phyloP scores from a whole-genome alignment of 2,797 vertebrate species.

The Chromis chromis region DNA sequence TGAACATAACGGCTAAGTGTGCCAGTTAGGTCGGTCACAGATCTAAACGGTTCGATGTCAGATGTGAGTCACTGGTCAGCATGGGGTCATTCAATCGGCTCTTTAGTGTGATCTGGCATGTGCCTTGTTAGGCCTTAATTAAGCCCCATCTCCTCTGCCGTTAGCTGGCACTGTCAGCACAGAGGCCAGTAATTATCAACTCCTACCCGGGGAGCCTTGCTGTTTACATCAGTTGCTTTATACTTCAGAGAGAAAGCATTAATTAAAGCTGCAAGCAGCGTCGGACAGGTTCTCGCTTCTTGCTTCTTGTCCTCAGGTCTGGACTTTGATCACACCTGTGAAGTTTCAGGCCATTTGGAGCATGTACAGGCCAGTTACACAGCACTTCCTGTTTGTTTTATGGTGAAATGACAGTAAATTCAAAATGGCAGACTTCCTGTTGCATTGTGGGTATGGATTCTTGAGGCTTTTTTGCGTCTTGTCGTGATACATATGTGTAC shows the following conservation, averaged over 20 bases:
- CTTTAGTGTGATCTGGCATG: conserved; percentile 5
- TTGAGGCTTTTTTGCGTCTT: too few species aligned
- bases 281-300: too few species aligned
- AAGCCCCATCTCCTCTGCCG: conserved; percentile 9
- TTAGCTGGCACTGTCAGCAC: conserved; percentile 23
- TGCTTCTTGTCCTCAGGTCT: too few species aligned
- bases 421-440: too few species aligned
- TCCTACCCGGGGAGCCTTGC: not conserved
- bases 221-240: conserved; percentile 30
- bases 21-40: not conserved
- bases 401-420: too few species aligned
- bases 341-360: too few species aligned
- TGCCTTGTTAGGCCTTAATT: conserved; percentile 44
- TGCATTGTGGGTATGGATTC: too few species aligned
- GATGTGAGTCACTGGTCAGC: not conserved
- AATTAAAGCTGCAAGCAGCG: too few species aligned
- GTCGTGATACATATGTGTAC: too few species aligned
- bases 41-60: not conserved
- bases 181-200: conserved; percentile 39
- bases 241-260: conserved; percentile 2
- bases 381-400: too few species aligned
- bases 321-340: too few species aligned
- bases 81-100: not conserved
- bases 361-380: too few species aligned
- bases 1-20: not conserved